Evolutionary conservation across 1,140 invertebrate species (phyloP), one percentile per base, ranked within the genome.

Genomic region (Temnothorax nylanderi): DNA sequence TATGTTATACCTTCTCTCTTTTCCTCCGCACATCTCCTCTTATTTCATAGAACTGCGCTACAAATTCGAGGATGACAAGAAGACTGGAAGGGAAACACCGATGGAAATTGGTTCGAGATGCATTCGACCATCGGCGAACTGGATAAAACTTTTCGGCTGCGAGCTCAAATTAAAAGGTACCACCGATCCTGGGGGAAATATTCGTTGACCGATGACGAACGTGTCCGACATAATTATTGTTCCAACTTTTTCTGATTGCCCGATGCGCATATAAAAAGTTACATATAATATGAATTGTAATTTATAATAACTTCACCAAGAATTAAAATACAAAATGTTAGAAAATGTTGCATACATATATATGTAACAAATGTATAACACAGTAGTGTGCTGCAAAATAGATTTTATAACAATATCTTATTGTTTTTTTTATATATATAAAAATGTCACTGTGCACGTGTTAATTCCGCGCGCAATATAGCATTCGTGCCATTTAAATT

Each of bases 141-240:
- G 74, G 18, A 80, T 75, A 82, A 62, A 82, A 90, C 80, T 87
- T 90, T 87, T 89, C 76, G 67, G 62, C 56, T 76, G 51, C 21
- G 71, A 74, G 69, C 69, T 81, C 78, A 84, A 85, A 89, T 90
- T 89, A 87, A 89, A 90, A 89, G 67, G 26, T 71, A 86, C 75
- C 82, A 75, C 47, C 54, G 76, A 64, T 77, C 88, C 88, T 90
- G 18, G 32, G 88, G 88, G 88, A 90, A 89, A 90, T 90, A 87
- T 84, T 84, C 69, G 67, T 60, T 47, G 54, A 47, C 41, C 37
- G 18, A 84, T 84, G 54, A 74, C 69, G 54, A 47, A 84, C 41
- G 32, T 75, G 69, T 75, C 26, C 69, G 80, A 37, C 26, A 60
- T 34, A 81, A 81, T 81, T 72, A 81, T 54, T 10, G 51, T 41